Evolutionary conservation across 1,140 invertebrate species (phyloP).

Genomic region (Yoshiicerus persimilis): DNA sequence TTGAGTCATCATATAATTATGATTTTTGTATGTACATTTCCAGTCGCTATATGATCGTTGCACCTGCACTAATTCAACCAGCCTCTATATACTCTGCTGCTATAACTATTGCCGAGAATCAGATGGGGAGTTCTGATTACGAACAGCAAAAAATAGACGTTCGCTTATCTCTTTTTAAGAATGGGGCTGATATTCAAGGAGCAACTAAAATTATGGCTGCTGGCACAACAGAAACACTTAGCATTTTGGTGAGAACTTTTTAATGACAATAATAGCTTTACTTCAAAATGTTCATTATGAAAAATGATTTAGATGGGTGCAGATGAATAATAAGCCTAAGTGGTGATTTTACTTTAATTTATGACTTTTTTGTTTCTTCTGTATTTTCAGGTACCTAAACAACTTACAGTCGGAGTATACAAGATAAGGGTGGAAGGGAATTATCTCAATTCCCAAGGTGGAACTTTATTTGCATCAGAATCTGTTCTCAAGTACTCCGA

Average conservation of each 20-base stretch:
- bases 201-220: conserved; percentile 48
- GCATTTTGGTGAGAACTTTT: conserved; percentile 52
- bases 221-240: conserved; percentile 51
- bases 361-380: background rate
- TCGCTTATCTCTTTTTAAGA: conserved; percentile 52
- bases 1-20: background rate
- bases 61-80: conserved; percentile 54
- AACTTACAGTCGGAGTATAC: conserved; percentile 53
- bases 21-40: background rate
- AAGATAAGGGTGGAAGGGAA: conserved; percentile 56
- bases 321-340: background rate
- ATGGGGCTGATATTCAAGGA: conserved; percentile 54
- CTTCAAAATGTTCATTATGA: background rate
- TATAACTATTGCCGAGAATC: conserved; percentile 40
- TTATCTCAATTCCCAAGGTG: conserved; percentile 52
- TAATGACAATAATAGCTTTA: background rate
- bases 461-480: conserved; percentile 54
- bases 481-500: conserved; percentile 54
- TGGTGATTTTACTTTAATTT: background rate
- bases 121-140: background rate
- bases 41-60: conserved; percentile 55
- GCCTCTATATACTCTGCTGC: conserved; percentile 54
- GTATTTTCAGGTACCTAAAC: conserved; percentile 52
- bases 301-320: background rate
- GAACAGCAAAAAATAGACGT: conserved; percentile 49